Evolutionary conservation across 2,888 invertebrate genomes (phyloP), one percentile per base, ranked within the genome.

Genomic region (Lysandra bellargus): DNA sequence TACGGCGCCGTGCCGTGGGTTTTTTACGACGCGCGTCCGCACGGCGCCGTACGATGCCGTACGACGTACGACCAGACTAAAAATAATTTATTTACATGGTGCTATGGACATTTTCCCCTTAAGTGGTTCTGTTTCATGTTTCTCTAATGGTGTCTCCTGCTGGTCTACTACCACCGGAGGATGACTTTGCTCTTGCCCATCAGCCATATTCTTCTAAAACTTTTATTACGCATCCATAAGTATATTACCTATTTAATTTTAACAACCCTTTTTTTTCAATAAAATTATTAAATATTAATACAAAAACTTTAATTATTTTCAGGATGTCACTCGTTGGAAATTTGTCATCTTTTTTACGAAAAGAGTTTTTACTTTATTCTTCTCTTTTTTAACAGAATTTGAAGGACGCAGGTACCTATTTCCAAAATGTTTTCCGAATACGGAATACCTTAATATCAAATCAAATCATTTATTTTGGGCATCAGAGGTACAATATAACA

Each of bases 241-340:
- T 87, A 14, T 85, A 89, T 87, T 83, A 80, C 23, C 23, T 23
- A 23, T 84, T 84, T 83, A 69, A 75, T 81, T 85, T 83, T 82
- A 83, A 84, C 85, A 87, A 85, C 85, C 84, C 87, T 85, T 85
- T 85, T 53, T 53, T 84, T 88, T 88, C 88, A 89, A 90, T 84
- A 74, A 74, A 23, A 40, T 87, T 84, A 87, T 86, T 85, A 86
- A 83, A 85, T 86, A 87, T 86, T 83, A 85, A 85, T 83, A 87
- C 88, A 88, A 86, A 84, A 88, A 87, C 86, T 64, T 61, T 23
- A 6, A 4, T 5, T 87, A 86, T 87, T 86, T 85, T 84, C 85
- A 84, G 90, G 88, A 91, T 86, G 92, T 92, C 92, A 92, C 89
- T 85, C 85, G 87, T 86, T 87, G 85, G 85, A 87, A 92, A 91